A percentile compares a stretch with the other conserved stretches of the same genome.
These are phyloP conservation scores for Malurus cyaneus DNA, from an alignment of 2,113 vertebrate genomes.

Conservation along the genomic window DNA sequence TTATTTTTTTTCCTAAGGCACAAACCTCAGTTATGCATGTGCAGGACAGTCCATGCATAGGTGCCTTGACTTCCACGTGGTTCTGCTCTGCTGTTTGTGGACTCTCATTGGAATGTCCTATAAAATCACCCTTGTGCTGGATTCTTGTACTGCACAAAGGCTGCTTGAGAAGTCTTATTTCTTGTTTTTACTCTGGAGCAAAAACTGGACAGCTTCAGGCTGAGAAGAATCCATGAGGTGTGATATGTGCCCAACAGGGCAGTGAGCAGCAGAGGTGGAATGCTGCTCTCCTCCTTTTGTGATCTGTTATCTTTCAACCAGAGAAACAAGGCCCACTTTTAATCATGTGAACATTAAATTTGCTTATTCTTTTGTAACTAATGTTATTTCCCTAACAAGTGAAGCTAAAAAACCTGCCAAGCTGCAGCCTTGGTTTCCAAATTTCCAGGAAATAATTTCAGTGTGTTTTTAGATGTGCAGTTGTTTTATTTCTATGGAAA, in stretches of 20 bases:
- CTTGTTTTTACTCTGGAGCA: neutral
- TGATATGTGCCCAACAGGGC: neutral
- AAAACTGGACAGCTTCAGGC: neutral
- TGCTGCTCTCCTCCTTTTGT: neutral
- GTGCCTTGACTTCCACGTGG: fast-evolving
- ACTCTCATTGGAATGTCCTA: fast-evolving
- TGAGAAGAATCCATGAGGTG: neutral
- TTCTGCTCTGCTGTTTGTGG: neutral
- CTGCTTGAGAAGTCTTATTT: neutral
- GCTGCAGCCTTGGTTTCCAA: neutral
- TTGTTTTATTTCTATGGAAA: neutral
- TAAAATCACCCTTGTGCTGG: neutral
- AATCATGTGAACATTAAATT: fast-evolving
- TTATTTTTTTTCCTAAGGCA: neutral
- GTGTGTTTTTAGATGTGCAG: neutral
- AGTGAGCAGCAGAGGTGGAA: neutral
- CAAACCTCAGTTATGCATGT: neutral
- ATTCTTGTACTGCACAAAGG: neutral
- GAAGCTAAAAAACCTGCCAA: neutral
- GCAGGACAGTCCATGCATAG: fast-evolving
- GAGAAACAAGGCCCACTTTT: neutral
- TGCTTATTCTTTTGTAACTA: neutral
- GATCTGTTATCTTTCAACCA: neutral
- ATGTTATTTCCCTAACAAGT: neutral
- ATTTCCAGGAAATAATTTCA: neutral